Evolutionary conservation across 2,888 invertebrate genomes (phyloP).

Genomic region (Erynnis tages): DNA sequence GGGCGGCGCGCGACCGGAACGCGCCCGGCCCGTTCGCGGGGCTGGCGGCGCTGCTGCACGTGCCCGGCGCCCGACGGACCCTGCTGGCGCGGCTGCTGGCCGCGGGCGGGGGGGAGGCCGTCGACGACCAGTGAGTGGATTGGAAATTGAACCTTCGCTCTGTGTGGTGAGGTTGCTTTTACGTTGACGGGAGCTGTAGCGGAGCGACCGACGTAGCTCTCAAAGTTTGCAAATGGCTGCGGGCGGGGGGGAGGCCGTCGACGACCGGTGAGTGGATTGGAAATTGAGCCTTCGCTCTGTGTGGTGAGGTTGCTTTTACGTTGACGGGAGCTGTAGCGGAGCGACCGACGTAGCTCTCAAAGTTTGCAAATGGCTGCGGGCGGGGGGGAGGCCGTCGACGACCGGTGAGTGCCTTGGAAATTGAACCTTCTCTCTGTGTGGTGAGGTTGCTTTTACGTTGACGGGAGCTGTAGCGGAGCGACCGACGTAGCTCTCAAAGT

Average conservation of each 20-base stretch:
- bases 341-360: constrained; percentile 82
- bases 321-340: too few relatives aligned
- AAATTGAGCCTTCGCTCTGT: too few relatives aligned
- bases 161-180: too few relatives aligned
- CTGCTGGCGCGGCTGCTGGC: constrained; percentile 86
- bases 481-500: constrained; percentile 82
- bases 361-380: constrained; percentile 89
- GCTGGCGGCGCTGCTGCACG: constrained; percentile 79
- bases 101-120: constrained; percentile 88
- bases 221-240: constrained; percentile 87
- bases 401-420: constrained; percentile 80
- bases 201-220: constrained; percentile 81
- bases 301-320: too few relatives aligned
- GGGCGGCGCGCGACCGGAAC: constrained; percentile 76
- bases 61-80: constrained; percentile 81
- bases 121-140: constrained; percentile 81
- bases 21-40: constrained; percentile 75
- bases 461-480: constrained; percentile 42
- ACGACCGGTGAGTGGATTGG: constrained; percentile 80
- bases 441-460: too few relatives aligned
- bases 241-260: constrained; percentile 87
- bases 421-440: too few relatives aligned
- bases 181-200: too few relatives aligned
- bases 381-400: constrained; percentile 85
- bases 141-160: too few relatives aligned